Base-by-base conservation (phyloP, 2,113 vertebrate genomes). In the Athene noctua region DNA sequence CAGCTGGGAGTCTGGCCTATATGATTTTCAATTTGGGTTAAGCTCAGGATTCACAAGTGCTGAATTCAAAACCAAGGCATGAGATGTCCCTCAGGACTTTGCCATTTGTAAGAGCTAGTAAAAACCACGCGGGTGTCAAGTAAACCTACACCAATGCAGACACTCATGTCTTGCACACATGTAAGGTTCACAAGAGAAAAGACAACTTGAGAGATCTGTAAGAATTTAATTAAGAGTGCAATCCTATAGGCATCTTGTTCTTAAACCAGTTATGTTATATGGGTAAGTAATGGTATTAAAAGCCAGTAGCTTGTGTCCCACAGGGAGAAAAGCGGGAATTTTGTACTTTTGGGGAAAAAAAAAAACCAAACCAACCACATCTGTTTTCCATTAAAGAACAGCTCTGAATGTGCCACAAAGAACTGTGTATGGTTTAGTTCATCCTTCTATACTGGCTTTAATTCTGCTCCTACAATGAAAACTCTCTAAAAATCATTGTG, bases 271-370 rank as follows among this genome's bases (percentile, higher is more conserved):
- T 95, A 79, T 0, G 1, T 55, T 89, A 81, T 44, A 59, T 0
- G 8, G 54, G 87, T 85, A 65, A 93, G 7, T 80, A 89, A 93
- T 89, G 30, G 71, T 75, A 90, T 72, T 80, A 94, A 96, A 96
- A 94, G 70, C n/a, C 61, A 89, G 89, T 92, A 91, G 80, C 65
- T 94, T 74, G 38, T 67, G n/a, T 77, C 61, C 40, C 89, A 87
- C 20, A 22, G 66, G 47, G 70, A 80, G 32, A 80, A 93, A 92
- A 94, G 36, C 1, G 5, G 54, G 49, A 85, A 66, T 54, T 62
- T 79, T 79, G 44, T 68, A 66, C 58, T 68, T 36, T 22, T 87
- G 44, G 20, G 55, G 5, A 1, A 22, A 74, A 82, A 22, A 46
- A 72, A 27, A 38, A 5, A 0, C 0, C 1, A 40, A 40, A 40